phyloP scores from a whole-genome alignment of 2,888 invertebrate species.

The Steinernema carpocapsae region DNA sequence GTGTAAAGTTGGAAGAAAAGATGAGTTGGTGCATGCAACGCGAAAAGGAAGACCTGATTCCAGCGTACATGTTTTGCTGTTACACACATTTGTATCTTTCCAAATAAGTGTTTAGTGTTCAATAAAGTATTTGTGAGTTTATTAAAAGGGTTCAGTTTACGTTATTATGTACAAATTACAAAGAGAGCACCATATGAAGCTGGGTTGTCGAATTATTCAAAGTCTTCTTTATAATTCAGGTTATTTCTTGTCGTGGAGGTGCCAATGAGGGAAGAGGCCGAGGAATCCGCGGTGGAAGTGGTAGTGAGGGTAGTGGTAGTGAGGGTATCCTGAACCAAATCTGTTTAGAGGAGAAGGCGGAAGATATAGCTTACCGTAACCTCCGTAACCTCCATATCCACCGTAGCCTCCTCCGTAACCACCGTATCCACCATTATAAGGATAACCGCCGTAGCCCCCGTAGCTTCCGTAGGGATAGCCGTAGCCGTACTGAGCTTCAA shows the following conservation, averaged over 20 bases:
- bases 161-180: too few species aligned
- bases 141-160: too few species aligned
- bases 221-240: background rate
- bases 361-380: too few species aligned
- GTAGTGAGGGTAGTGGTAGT: slow-evolving; percentile 13
- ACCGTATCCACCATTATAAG: background rate
- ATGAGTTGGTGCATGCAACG: too few species aligned
- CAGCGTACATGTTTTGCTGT: too few species aligned
- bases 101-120: too few species aligned
- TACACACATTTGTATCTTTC: too few species aligned
- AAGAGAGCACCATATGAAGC: too few species aligned
- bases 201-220: background rate
- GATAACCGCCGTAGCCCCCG: background rate
- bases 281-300: slow-evolving; percentile 19
- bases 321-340: background rate
- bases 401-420: slow-evolving; percentile 1
- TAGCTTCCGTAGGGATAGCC: background rate
- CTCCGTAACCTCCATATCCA: slow-evolving; percentile 5
- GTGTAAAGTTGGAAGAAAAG: too few species aligned
- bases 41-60: too few species aligned
- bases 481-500: background rate
- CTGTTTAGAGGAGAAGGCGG: too few species aligned
- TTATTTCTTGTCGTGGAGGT: background rate
- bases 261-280: slow-evolving; percentile 24
- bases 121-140: too few species aligned